Evolutionary conservation across 2,888 invertebrate species (phyloP), one percentile per base, ranked within the genome.

Genomic region (Noctua janthina): DNA sequence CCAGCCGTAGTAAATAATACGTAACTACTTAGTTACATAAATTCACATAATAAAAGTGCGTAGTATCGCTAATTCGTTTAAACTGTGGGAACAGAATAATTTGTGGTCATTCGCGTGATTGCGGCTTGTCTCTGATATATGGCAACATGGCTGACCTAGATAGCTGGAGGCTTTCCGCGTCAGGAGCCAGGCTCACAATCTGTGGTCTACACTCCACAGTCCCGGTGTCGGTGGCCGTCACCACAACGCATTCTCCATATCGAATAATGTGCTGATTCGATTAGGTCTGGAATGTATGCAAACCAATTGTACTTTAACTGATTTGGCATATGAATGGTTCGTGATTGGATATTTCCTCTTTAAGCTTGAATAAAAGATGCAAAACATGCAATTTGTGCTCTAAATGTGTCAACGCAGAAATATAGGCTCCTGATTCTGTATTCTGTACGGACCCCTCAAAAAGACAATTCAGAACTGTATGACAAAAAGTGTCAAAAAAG

Each of bases 51-150:
- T 76, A 79, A 49, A 87, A 59, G 79, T 84, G 75, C 59, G 76
- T 82, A 83, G 74, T 84, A 82, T 72, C 81, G 83, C 78, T 87
- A 88, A 92, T 89, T 88, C 76, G 84, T 89, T 90, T 84, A 88
- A 89, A 87, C 88, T 91, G 88, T 91, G 90, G 87, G 87, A 91
- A 90, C 88, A 85, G 75, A 82, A 90, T 88, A 76, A 90, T 91
- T 85, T 87, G 88, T 83, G 88, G 89, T 88, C 76, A 86, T 86
- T 80, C 79, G 76, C 76, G 66, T 82, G 84, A 86, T 88, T 90
- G 89, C 46, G 79, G 85, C 70, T 81, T 89, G 79, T 70, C 81
- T 85, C 78, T 84, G 84, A 86, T 82, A 85, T 79, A 82, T 81
- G 77, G 81, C 79, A 82, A 85, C 81, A 83, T 82, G 77, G 82